These are phyloP conservation scores for Dexiosoma caninum DNA, from an alignment of 2,888 invertebrate species.

Conservation along the genomic window DNA sequence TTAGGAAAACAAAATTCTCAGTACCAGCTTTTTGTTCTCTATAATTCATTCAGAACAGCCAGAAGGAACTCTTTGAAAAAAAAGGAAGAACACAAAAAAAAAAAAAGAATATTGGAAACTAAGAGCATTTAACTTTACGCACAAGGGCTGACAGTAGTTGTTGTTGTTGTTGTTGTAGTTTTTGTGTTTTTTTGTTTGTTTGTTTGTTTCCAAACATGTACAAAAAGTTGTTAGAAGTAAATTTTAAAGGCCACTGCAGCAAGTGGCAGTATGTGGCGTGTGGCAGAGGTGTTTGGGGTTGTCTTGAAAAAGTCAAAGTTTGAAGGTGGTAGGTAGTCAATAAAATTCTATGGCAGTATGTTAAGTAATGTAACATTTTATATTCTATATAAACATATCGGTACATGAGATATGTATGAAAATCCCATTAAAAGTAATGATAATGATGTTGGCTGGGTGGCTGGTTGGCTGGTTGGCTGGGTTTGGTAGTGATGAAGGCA, in stretches of 20 bases:
- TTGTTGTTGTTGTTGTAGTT: no score
- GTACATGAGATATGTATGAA: background rate
- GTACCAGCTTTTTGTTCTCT: background rate
- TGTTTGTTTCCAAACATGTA: background rate
- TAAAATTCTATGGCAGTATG: conserved; percentile 25
- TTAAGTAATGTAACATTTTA: conserved; percentile 1
- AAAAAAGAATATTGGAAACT: conserved; percentile 21
- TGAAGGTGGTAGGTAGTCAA: conserved; percentile 27
- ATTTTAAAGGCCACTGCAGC: conserved; percentile 22
- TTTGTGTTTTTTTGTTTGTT: background rate
- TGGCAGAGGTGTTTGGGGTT: conserved; percentile 13
- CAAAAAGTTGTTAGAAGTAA: conserved; percentile 19
- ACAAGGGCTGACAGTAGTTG: conserved; percentile 21
- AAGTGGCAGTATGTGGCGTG: background rate
- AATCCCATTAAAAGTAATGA: background rate
- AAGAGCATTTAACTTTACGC: conserved; percentile 35
- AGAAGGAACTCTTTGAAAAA: conserved; percentile 2
- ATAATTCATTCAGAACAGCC: background rate
- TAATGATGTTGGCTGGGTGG: background rate
- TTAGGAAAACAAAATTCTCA: conserved; percentile 14
- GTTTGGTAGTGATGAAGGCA: background rate
- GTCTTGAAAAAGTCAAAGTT: conserved; percentile 36
- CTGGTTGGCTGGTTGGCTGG: no score
- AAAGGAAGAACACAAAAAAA: background rate
- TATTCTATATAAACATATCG: background rate